Conservation (phyloP, 2,888 invertebrate genomes). For the Caenorhabditis doughertyi region DNA sequence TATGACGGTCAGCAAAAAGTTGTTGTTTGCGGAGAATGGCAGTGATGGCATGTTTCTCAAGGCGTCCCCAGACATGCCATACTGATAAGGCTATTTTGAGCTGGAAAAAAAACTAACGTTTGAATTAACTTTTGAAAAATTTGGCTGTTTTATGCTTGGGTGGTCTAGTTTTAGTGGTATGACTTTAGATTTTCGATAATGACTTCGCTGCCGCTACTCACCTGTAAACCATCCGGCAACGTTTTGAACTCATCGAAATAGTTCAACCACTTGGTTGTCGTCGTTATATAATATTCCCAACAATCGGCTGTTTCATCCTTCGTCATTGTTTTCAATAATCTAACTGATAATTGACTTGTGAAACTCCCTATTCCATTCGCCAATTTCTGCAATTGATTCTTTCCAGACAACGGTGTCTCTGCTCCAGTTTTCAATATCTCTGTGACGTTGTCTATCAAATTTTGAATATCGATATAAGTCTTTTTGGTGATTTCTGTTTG, state of each 20-base stretch:
- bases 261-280: conserved; percentile 52
- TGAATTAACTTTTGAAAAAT: background rate
- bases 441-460: background rate
- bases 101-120: conserved; percentile 10
- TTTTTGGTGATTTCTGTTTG: background rate
- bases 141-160: too few species aligned
- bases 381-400: conserved; percentile 17
- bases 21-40: conserved; percentile 28
- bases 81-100: conserved; percentile 39
- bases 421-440: conserved; percentile 22
- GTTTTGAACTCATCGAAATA: conserved; percentile 52
- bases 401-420: background rate
- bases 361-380: conserved; percentile 8
- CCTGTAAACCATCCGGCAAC: conserved; percentile 48
- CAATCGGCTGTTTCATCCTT: conserved; percentile 23
- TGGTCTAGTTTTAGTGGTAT: too few species aligned
- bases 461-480: conserved; percentile 14
- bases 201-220: too few species aligned
- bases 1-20: conserved; percentile 16
- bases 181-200: too few species aligned
- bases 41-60: conserved; percentile 46
- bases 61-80: conserved; percentile 49
- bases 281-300: conserved; percentile 43
- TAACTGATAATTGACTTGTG: conserved; percentile 12
- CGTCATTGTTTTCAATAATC: conserved; percentile 10